Conservation (phyloP, 2,888 invertebrate species). For the Geophilus truncorum region DNA sequence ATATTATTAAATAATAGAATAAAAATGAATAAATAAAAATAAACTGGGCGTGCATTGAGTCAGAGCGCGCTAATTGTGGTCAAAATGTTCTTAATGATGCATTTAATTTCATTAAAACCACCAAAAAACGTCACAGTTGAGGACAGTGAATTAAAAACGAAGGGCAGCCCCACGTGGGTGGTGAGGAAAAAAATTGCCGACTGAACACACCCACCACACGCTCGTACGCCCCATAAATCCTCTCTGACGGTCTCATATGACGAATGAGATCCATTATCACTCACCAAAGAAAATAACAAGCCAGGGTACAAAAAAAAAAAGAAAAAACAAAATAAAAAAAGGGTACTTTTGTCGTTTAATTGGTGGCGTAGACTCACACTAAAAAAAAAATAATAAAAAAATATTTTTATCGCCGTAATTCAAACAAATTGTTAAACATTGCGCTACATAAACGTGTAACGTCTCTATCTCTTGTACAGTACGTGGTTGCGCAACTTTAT, state of each 20-base stretch:
- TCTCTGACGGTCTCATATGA: neutral
- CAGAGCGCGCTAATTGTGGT: neutral
- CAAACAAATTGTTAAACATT: neutral
- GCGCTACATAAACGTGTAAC: neutral
- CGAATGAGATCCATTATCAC: conserved; percentile 16
- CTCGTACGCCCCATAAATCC: conserved; percentile 11
- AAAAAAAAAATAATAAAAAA: neutral
- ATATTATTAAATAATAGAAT: neutral
- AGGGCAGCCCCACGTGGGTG: conserved; percentile 20
- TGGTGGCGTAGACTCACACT: neutral
- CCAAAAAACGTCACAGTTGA: neutral
- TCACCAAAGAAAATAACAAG: conserved; percentile 4
- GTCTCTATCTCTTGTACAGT: neutral
- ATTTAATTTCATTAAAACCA: conserved; percentile 11
- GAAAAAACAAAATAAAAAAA: neutral
- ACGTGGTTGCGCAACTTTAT: neutral
- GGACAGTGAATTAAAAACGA: neutral
- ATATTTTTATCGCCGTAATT: neutral
- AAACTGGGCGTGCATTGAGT: neutral
- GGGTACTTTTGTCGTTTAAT: neutral
- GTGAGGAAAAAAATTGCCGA: neutral
- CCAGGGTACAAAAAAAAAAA: neutral
- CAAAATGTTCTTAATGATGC: conserved; percentile 20
- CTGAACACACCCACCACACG: conserved; percentile 10
- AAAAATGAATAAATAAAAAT: neutral